Conservation (phyloP, 1,140 invertebrate genomes). For the Drosophila ironensis region DNA sequence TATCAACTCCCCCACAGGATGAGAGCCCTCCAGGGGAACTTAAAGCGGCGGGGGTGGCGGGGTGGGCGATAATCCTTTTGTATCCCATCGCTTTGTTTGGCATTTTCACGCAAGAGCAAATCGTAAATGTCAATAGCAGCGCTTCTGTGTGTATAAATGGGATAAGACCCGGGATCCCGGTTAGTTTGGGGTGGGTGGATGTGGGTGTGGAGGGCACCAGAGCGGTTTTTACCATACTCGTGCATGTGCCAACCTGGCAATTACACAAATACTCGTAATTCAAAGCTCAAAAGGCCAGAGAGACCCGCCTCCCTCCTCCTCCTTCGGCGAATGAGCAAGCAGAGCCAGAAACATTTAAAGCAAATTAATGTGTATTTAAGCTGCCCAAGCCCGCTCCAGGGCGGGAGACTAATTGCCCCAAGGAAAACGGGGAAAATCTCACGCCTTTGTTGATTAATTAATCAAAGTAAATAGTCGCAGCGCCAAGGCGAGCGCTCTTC, state of each 20-base stretch:
- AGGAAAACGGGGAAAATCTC: constrained; percentile 58
- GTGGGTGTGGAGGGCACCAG: too few species aligned
- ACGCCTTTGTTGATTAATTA: constrained; percentile 77
- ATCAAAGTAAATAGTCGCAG: constrained; percentile 73
- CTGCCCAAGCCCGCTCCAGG: constrained; percentile 38
- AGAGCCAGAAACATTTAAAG: constrained; percentile 62
- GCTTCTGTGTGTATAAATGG: constrained; percentile 13
- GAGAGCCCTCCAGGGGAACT: neutral
- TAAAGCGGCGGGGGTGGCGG: neutral
- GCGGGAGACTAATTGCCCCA: constrained; percentile 65
- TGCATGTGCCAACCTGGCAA: constrained; percentile 55
- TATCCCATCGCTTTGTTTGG: constrained; percentile 53
- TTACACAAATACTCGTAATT: constrained; percentile 54
- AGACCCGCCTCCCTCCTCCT: constrained; percentile 1
- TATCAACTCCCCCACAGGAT: neutral
- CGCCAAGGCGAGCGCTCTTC: neutral
- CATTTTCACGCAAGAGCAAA: constrained; percentile 76
- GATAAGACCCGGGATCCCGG: neutral
- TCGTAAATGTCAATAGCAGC: constrained; percentile 77
- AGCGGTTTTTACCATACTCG: constrained; percentile 22
- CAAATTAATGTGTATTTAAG: constrained; percentile 80
- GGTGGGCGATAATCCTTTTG: constrained; percentile 66
- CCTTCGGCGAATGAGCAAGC: neutral
- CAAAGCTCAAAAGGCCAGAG: constrained; percentile 49
- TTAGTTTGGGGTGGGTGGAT: neutral